These are phyloP conservation scores for Antennarius striatus DNA, from an alignment of 2,113 vertebrate species.

Conservation along the genomic window DNA sequence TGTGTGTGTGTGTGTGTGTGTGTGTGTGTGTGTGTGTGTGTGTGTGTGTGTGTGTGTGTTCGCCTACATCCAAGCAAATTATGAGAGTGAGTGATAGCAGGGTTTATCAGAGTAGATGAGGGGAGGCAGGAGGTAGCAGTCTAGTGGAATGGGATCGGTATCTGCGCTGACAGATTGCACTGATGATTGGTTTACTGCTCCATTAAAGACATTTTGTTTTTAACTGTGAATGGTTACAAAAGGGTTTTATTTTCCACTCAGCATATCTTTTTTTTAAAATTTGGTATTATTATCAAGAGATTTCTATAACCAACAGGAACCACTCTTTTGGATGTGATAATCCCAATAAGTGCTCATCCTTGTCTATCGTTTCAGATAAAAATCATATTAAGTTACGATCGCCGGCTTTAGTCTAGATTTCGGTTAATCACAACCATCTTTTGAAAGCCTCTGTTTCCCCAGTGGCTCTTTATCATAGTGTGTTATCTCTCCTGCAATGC, in stretches of 20 bases:
- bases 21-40: slow-evolving; percentile 28
- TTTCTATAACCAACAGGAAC: slow-evolving; percentile 37
- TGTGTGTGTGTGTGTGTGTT: slow-evolving; percentile 28
- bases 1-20: slow-evolving; percentile 6
- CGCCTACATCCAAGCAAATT: slow-evolving; percentile 38
- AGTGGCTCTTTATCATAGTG: slow-evolving; percentile 32
- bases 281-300: no score
- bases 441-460: slow-evolving; percentile 56
- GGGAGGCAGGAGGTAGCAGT: slow-evolving; percentile 35
- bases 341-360: slow-evolving; percentile 40
- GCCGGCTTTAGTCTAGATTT: slow-evolving; percentile 39
- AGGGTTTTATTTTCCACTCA: not conserved
- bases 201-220: slow-evolving; percentile 15
- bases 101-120: slow-evolving; percentile 57
- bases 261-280: not conserved
- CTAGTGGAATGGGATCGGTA: slow-evolving; percentile 8
- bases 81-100: slow-evolving; percentile 47
- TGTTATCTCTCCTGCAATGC: slow-evolving; percentile 55
- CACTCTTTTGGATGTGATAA: slow-evolving; percentile 24
- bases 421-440: slow-evolving; percentile 57
- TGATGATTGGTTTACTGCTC: slow-evolving; percentile 34
- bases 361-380: slow-evolving; percentile 50
- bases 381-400: slow-evolving; percentile 58
- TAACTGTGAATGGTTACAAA: not conserved
- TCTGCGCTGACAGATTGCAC: slow-evolving; percentile 6